Base-by-base conservation (phyloP, 2,113 vertebrate species). In the Empidonax traillii region DNA sequence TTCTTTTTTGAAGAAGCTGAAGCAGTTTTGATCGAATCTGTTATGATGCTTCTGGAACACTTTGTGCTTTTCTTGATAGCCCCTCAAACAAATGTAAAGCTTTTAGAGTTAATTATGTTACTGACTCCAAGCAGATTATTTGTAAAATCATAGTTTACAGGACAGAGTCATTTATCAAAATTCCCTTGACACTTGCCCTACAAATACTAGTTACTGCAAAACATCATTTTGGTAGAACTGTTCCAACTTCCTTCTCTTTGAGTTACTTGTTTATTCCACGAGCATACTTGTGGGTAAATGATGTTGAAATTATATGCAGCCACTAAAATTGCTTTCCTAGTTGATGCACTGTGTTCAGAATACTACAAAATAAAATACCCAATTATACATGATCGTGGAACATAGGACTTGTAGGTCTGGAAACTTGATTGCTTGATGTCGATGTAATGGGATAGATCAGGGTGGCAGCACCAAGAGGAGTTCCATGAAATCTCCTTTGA, bases 251-350 rank as follows among this genome's bases (percentile, higher is more conserved):
- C 56, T 61, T 87, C 87, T 58, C 61, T 87, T 78, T 85, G 43
- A 63, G n/a, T 77, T 49, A 76, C 23, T 95, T 91, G 52, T 93
- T 97, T 94, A 91, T 93, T 83, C 85, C 51, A 17, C 28, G 44
- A 84, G 43, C 44, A 68, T 91, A 55, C 19, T 91, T 91, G 81
- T 55, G 75, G 78, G 47, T 79, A 73, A 85, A 66, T n/a, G 51
- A 91, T 77, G 53, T 62, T 80, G 82, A 80, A 91, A 87, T 79
- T 3, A 76, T 69, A 53, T 5, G 47, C 90, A 95, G 25, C 21
- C 58, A 79, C 37, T 56, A 76, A 77, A 61, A 69, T 93, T 30
- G 39, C 13, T 27, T 44, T 79, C n/a, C 71, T 41, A 19, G 6
- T 44, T 41, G 33, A 35, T 81, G 14, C 61, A 23, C 81, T 66